phyloP scores from a whole-genome alignment of 2,113 vertebrate species.

The Menura novaehollandiae region DNA sequence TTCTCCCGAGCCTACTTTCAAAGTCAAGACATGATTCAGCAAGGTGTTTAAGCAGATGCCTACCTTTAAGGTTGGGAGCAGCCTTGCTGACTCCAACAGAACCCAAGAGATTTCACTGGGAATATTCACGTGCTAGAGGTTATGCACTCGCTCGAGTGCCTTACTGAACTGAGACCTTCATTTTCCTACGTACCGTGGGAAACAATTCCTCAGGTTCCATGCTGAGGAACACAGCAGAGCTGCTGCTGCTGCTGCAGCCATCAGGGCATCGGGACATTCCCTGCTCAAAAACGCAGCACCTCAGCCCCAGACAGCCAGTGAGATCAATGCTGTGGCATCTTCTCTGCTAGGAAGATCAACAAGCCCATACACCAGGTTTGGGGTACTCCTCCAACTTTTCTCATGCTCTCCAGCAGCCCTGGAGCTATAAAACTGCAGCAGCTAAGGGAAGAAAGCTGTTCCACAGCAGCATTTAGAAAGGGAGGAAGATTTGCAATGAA shows the following conservation, averaged over 20 bases:
- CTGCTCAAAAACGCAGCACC: not conserved
- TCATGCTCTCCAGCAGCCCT: not conserved
- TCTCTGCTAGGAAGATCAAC: not conserved
- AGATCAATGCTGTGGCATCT: not conserved
- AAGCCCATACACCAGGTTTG: not conserved
- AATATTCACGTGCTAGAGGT: constrained; percentile 56
- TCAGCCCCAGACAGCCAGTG: not conserved
- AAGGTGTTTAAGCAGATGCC: constrained; percentile 45
- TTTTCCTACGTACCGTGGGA: constrained; percentile 6
- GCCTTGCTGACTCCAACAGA: constrained; percentile 57
- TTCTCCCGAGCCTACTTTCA: constrained; percentile 33
- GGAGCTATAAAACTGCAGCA: not conserved
- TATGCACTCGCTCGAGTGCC: not conserved
- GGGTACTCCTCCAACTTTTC: not conserved
- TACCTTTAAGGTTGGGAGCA: constrained; percentile 56
- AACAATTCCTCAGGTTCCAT: not conserved
- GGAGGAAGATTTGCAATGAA: not conserved
- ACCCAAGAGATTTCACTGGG: constrained; percentile 28
- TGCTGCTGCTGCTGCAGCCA: not conserved
- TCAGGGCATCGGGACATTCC: not conserved
- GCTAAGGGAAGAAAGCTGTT: not conserved
- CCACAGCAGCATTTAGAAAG: not conserved
- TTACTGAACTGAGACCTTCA: not conserved
- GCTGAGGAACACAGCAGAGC: not conserved
- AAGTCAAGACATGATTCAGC: constrained; percentile 63